These are phyloP conservation scores for Hydrolagus colliei DNA, from an alignment of 2,797 vertebrate genomes.

Conservation along the genomic window DNA sequence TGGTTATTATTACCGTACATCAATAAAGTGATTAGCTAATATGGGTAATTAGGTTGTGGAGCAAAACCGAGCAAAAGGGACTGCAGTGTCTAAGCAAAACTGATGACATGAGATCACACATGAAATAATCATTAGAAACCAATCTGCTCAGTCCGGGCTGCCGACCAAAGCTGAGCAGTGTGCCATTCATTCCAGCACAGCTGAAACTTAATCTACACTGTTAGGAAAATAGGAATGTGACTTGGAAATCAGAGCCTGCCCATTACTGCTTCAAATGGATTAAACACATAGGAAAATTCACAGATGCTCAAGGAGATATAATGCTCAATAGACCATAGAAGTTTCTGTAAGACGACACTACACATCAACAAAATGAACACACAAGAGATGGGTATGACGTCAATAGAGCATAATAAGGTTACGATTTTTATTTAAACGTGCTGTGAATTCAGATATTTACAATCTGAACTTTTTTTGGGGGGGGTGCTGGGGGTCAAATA, in stretches of 20 bases:
- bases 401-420: background rate
- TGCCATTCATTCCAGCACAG: slow-evolving; percentile 23
- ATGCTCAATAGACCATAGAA: background rate
- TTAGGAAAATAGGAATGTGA: slow-evolving; percentile 24
- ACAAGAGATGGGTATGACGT: background rate
- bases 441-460: background rate
- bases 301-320: slow-evolving; percentile 4
- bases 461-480: background rate
- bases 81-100: slow-evolving; percentile 15
- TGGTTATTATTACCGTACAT: too few relatives aligned
- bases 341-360: background rate
- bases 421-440: background rate
- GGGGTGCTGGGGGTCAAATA: too few relatives aligned
- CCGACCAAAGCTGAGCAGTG: background rate
- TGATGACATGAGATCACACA: slow-evolving; percentile 24
- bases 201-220: slow-evolving; percentile 23
- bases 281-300: slow-evolving; percentile 21
- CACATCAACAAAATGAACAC: background rate
- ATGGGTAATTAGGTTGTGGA: background rate
- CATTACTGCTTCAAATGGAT: slow-evolving; percentile 7
- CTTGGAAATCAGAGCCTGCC: slow-evolving; percentile 27
- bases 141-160: background rate
- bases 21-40: slow-evolving; percentile 11
- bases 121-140: slow-evolving; percentile 32
- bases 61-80: slow-evolving; percentile 15